phyloP scores from a whole-genome alignment of 2,797 vertebrate genomes.

The Semotilus atromaculatus region DNA sequence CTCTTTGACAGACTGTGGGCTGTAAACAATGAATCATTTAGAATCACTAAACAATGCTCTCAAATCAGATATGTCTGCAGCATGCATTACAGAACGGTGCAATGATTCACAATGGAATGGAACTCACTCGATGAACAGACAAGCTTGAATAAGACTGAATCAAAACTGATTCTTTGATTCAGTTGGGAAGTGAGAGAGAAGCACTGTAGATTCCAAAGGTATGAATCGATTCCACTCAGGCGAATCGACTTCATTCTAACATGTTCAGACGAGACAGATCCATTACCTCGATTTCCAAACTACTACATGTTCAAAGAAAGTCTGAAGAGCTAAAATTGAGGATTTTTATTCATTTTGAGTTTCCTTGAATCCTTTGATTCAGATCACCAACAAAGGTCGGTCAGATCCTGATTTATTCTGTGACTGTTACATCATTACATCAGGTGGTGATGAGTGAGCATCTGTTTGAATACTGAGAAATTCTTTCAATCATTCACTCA shows the following conservation, averaged over 20 bases:
- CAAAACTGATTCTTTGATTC: background rate
- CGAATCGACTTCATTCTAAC: background rate
- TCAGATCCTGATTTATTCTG: background rate
- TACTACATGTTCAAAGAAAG: background rate
- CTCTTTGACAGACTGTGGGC: conserved; percentile 33
- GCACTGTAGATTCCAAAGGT: background rate
- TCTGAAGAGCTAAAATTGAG: background rate
- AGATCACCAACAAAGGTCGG: background rate
- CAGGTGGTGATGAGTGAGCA: background rate
- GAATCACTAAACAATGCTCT: conserved; percentile 25
- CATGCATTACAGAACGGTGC: background rate
- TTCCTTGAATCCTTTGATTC: background rate
- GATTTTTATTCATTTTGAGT: background rate
- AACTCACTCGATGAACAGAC: background rate
- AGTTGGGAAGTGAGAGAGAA: background rate
- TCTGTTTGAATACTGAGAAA: background rate
- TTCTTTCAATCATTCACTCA: background rate
- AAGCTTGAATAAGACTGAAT: background rate
- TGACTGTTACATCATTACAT: background rate
- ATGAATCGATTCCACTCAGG: background rate
- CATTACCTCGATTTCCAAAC: background rate
- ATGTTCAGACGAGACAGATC: background rate
- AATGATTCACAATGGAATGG: background rate
- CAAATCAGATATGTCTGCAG: background rate
- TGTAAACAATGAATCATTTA: conserved; percentile 37